These are phyloP conservation scores for Tylochromis polylepis DNA, from an alignment of 2,113 vertebrate genomes.

Conservation along the genomic window DNA sequence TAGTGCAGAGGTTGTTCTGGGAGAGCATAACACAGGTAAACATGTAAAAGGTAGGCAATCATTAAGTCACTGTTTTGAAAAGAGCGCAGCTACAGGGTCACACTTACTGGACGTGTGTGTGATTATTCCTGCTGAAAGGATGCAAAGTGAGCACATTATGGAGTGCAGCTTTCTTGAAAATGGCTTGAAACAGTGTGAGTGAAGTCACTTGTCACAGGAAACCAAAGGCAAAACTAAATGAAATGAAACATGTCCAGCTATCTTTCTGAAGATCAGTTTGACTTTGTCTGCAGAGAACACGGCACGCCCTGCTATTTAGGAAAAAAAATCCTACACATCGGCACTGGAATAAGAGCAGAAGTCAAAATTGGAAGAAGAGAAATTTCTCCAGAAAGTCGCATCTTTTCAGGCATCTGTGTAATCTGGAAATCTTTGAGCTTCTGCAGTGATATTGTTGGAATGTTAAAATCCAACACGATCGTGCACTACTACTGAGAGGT, in stretches of 20 bases:
- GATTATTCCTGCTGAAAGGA: background rate
- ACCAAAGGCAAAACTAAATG: background rate
- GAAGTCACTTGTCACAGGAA: background rate
- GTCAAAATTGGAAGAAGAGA: background rate
- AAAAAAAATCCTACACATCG: background rate
- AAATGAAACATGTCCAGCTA: background rate
- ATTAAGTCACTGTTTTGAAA: background rate
- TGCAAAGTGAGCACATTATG: background rate
- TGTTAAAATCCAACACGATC: background rate
- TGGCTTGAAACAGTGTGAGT: accelerated
- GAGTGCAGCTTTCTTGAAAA: background rate
- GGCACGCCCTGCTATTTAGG: accelerated
- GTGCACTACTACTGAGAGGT: background rate
- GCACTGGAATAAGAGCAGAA: background rate
- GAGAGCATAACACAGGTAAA: background rate
- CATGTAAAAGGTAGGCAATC: background rate
- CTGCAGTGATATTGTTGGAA: background rate
- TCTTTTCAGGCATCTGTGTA: background rate
- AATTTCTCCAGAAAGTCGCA: background rate
- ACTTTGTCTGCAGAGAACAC: background rate
- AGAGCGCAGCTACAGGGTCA: background rate
- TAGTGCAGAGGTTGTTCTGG: background rate
- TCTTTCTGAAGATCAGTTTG: background rate
- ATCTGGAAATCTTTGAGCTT: background rate
- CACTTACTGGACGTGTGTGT: background rate